These are phyloP conservation scores for Martes martes DNA, from an alignment of 2,113 vertebrate species.

Conservation along the genomic window DNA sequence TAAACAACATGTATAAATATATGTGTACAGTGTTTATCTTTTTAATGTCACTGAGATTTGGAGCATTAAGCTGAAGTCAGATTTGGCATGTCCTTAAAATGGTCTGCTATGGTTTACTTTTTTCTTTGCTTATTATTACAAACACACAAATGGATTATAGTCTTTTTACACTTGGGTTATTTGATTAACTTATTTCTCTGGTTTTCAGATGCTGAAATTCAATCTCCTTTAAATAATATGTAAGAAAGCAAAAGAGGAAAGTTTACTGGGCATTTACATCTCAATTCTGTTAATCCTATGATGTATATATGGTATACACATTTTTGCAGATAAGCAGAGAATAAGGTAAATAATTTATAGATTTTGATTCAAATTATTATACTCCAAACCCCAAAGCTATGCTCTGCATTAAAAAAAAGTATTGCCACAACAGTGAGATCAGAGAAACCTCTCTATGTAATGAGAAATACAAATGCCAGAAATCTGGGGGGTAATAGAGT, in stretches of 20 bases:
- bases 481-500: neutral
- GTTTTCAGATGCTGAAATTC: conserved; percentile 21
- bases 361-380: neutral
- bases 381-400: neutral
- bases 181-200: conserved; percentile 22
- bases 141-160: neutral
- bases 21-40: neutral
- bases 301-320: neutral
- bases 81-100: neutral
- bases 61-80: neutral
- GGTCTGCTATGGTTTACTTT: neutral
- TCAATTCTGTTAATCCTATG: neutral
- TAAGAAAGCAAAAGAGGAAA: neutral
- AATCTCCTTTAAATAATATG: neutral
- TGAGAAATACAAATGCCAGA: neutral
- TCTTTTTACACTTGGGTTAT: neutral
- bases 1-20: neutral
- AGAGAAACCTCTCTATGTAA: neutral
- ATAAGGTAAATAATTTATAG: neutral
- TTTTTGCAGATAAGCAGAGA: neutral
- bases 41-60: neutral
- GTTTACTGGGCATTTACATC: neutral
- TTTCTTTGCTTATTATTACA: neutral
- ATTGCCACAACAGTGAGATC: neutral
- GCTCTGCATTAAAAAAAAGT: neutral